phyloP scores from a whole-genome alignment of 35 echinoderm and acorn worm genomes.

The Stichopus chloronotus region DNA sequence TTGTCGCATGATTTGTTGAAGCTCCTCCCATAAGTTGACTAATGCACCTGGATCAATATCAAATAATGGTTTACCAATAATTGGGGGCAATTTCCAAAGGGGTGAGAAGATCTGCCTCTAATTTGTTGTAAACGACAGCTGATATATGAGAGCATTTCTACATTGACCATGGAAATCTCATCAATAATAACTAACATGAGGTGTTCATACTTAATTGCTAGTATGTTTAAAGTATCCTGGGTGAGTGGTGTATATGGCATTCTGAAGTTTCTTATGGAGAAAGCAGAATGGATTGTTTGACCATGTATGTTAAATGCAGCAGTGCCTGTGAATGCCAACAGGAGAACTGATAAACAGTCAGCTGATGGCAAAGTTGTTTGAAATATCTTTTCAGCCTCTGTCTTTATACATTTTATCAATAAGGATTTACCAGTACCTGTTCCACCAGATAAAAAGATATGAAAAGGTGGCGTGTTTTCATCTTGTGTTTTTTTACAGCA shows the following conservation, averaged over 20 bases:
- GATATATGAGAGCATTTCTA: conserved; percentile 38
- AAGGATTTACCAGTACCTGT: conserved; percentile 72
- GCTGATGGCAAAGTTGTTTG: background rate
- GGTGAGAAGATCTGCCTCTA: conserved; percentile 30
- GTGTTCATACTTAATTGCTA: conserved; percentile 31
- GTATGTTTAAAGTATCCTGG: conserved; percentile 63
- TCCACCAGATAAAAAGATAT: conserved; percentile 79
- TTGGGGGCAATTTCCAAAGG: conserved; percentile 71
- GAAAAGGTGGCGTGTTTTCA: conserved; percentile 68
- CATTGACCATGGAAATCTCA: conserved; percentile 79
- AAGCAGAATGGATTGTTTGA: conserved; percentile 71
- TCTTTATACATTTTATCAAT: conserved; percentile 72
- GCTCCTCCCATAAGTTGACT: conserved; percentile 39
- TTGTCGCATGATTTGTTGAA: conserved; percentile 52
- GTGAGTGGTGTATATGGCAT: conserved; percentile 67
- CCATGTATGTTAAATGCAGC: conserved; percentile 75
- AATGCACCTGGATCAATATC: background rate
- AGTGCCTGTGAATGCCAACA: conserved; percentile 65
- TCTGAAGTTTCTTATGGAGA: conserved; percentile 50
- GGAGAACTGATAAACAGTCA: conserved; percentile 48
- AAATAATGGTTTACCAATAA: conserved; percentile 44
- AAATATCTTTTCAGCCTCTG: conserved; percentile 58
- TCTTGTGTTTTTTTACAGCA: conserved; percentile 60
- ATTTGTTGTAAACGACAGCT: conserved; percentile 68
- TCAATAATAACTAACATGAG: conserved; percentile 76